These are phyloP conservation scores for Pluvianellus socialis DNA, from an alignment of 2,113 vertebrate species.

Conservation along the genomic window DNA sequence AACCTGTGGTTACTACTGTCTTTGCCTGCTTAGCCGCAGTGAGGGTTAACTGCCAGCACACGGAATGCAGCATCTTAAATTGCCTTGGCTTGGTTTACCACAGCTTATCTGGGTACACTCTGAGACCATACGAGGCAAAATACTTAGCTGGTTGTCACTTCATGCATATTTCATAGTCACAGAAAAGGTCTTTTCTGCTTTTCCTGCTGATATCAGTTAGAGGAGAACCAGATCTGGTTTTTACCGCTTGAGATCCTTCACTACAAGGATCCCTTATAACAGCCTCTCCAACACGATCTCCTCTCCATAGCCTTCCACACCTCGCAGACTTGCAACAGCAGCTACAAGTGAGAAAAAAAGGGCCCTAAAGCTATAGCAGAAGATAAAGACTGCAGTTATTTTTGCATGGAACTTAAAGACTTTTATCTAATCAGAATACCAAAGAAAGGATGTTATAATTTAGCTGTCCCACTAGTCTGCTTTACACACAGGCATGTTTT, in stretches of 20 bases:
- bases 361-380: not conserved
- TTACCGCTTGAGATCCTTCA: not conserved
- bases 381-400: not conserved
- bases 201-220: not conserved
- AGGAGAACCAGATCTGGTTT: not conserved
- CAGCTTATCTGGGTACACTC: not conserved
- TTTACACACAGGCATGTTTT: no score
- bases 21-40: not conserved
- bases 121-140: not conserved
- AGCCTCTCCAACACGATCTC: not conserved
- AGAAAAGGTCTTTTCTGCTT: not conserved
- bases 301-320: not conserved
- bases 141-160: not conserved
- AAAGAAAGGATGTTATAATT: not conserved
- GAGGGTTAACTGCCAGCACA: fast-evolving
- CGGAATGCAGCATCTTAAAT: fast-evolving
- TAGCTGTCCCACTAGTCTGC: no score
- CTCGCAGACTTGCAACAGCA: not conserved
- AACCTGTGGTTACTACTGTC: not conserved
- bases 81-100: not conserved
- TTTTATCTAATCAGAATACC: not conserved
- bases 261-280: not conserved
- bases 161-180: conserved; percentile 47
- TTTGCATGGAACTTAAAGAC: not conserved
- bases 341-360: not conserved